Conservation (phyloP, 2,113 vertebrate species). For the Strix aluco region DNA sequence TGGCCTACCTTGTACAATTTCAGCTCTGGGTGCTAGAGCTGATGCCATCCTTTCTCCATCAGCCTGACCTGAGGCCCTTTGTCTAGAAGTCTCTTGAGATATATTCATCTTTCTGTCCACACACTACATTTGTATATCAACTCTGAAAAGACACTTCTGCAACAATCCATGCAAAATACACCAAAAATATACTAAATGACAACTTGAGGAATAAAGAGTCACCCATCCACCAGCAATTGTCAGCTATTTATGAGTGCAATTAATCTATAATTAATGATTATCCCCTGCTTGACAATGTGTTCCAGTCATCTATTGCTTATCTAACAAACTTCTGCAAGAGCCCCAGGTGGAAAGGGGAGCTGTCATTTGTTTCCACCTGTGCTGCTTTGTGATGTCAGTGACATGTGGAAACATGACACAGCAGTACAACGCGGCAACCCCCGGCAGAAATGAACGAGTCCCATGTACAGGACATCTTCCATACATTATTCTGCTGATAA, state of each 20-base stretch:
- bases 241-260: neutral
- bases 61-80: neutral
- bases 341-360: neutral
- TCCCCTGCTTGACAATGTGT: neutral
- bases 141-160: neutral
- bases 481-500: neutral
- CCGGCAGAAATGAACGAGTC: neutral
- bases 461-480: neutral
- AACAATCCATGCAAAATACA: neutral
- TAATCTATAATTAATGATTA: neutral
- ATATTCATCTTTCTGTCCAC: neutral
- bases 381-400: neutral
- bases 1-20: neutral
- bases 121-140: neutral
- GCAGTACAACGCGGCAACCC: neutral
- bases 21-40: neutral
- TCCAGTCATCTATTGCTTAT: neutral
- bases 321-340: neutral
- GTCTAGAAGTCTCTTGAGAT: neutral
- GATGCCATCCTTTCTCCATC: neutral
- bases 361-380: neutral
- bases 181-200: neutral
- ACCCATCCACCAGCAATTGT: neutral
- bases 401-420: neutral
- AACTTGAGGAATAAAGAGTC: neutral